Evolutionary conservation across 1,140 invertebrate species (phyloP).

Genomic region (Rhopalosiphum maidis): DNA sequence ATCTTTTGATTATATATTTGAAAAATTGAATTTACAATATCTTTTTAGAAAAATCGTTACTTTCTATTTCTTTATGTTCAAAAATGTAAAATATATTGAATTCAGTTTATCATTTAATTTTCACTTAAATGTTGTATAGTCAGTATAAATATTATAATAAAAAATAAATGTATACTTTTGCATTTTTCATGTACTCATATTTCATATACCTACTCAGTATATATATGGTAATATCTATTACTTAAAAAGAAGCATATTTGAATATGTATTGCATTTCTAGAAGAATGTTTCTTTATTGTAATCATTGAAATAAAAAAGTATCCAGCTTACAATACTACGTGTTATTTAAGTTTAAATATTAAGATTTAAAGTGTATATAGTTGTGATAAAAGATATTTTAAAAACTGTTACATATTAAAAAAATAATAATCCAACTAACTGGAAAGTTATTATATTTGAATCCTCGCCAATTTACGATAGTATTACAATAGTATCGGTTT

Average conservation of each 20-base stretch:
- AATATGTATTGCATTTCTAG: not conserved
- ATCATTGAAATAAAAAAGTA: not conserved
- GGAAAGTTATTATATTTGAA: not conserved
- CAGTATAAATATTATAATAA: not conserved
- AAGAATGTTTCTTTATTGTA: not conserved
- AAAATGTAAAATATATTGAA: slow-evolving; percentile 15
- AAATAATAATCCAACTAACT: not conserved
- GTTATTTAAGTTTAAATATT: not conserved
- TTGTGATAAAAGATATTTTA: not conserved
- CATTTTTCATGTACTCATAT: not conserved
- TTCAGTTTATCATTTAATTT: slow-evolving; percentile 7
- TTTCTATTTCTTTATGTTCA: not conserved
- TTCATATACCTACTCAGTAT: not conserved
- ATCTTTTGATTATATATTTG: not conserved
- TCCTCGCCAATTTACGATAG: not conserved
- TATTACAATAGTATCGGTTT: not conserved
- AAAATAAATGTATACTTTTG: not conserved
- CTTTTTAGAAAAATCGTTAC: not conserved
- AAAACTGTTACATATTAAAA: not conserved
- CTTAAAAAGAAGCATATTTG: not conserved
- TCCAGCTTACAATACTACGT: not conserved
- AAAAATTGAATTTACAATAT: slow-evolving; percentile 22
- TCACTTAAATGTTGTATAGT: not conserved
- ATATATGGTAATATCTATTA: not conserved
- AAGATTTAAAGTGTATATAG: too few relatives aligned